phyloP scores from a whole-genome alignment of 2,113 vertebrate species.

The Pygoscelis antarcticus region DNA sequence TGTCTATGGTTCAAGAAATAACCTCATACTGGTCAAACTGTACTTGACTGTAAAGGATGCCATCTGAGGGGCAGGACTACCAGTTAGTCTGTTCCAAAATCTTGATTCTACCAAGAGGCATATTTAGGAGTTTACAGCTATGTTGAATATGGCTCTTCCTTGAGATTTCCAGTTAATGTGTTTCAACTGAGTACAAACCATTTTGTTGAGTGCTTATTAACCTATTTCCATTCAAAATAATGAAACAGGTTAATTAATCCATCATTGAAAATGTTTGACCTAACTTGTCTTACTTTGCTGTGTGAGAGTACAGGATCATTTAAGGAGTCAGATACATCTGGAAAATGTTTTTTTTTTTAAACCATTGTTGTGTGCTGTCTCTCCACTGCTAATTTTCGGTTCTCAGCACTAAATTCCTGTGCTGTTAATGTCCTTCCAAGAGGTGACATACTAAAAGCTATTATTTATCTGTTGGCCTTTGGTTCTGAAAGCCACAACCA shows the following conservation, averaged over 20 bases:
- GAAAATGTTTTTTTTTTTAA: background rate
- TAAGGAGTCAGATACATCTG: background rate
- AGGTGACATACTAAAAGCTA: background rate
- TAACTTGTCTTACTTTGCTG: background rate
- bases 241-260: background rate
- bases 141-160: background rate
- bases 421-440: background rate
- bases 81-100: background rate
- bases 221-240: background rate
- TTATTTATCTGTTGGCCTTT: background rate
- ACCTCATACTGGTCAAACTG: background rate
- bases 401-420: background rate
- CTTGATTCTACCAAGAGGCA: background rate
- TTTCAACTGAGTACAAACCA: background rate
- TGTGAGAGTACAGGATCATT: background rate
- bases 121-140: background rate
- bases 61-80: background rate
- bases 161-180: background rate
- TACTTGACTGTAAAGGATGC: background rate
- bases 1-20: background rate
- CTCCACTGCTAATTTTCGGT: background rate
- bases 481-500: background rate
- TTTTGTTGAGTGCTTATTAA: background rate
- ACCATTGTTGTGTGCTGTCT: background rate
- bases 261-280: background rate